Evolutionary conservation across 2,113 vertebrate species (phyloP), one percentile per base, ranked within the genome.

Genomic region (Podiceps cristatus): DNA sequence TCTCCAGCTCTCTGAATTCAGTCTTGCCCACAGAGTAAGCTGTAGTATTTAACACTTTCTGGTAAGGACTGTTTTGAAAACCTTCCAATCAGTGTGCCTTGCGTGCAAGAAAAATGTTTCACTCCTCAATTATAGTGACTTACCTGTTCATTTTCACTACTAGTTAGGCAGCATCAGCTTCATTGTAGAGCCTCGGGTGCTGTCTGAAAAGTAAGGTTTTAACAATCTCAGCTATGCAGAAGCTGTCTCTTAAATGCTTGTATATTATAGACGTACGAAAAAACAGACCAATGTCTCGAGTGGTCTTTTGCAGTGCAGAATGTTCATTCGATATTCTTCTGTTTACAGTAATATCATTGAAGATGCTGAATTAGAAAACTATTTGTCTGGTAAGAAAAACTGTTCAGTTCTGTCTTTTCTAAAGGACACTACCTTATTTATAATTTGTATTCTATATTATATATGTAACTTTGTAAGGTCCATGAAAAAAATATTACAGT

Each of bases 41-140:
- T 84, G 10, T 33, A 78, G 24, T n/a, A 80, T 93, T 97, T 92
- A 95, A 95, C 88, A 66, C 90, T 93, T 88, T 42, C 71, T 50
- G 24, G 75, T 52, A 92, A 71, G 5, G 55, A 83, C 27, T 24
- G 33, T 89, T 85, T 74, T 93, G 64, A 47, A 93, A 87, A 35
- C 33, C 25, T 86, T 63, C 66, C 49, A 35, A 49, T 68, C 56
- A 35, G 8, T 40, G 35, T 67, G 33, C 33, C 66, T 37, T 78
- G 31, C 22, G 40, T 31, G 22, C 40, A 71, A 77, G 20, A 58
- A 33, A 66, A 68, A 69, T 59, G 13, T 83, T 79, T 69, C 31
- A 3, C n/a, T 67, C 27, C 40, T 80, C 24, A 28, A 2, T 59
- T 75, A 49, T 3, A 44, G 35, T 27, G 18, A 45, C 18, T 60